Evolutionary conservation across 2,888 invertebrate genomes (phyloP).

Genomic region (Zonitis immaculata): DNA sequence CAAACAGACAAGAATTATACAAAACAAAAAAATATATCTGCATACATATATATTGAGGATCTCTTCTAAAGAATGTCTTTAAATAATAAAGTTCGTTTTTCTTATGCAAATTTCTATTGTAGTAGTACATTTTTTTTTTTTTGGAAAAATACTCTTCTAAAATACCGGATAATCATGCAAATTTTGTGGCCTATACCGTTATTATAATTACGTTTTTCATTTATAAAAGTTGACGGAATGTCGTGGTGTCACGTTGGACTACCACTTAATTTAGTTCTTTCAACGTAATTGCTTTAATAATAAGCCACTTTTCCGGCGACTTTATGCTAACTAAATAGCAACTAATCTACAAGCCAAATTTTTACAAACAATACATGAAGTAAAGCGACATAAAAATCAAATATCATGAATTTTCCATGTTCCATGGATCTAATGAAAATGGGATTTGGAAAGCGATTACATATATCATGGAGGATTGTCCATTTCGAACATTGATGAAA

Average conservation of each 20-base stretch:
- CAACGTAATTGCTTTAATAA: conserved; percentile 18
- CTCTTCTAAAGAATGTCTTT: neutral
- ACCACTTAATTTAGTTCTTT: conserved; percentile 6
- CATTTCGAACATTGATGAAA: too few species aligned
- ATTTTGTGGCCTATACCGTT: conserved; percentile 35
- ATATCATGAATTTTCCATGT: too few species aligned
- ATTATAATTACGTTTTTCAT: conserved; percentile 40
- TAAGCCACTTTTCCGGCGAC: conserved; percentile 3
- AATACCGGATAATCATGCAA: conserved; percentile 40
- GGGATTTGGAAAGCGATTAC: too few species aligned
- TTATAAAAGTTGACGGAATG: conserved; percentile 27
- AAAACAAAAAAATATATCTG: conserved; percentile 23
- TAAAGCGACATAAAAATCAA: too few species aligned
- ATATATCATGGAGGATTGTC: too few species aligned
- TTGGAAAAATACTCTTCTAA: conserved; percentile 47
- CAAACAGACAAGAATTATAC: conserved; percentile 31
- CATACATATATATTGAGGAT: neutral
- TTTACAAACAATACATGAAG: neutral
- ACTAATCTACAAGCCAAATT: neutral
- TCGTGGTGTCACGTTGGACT: conserved; percentile 14
- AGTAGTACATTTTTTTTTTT: too few species aligned
- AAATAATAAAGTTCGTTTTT: conserved; percentile 37
- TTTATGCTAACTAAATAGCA: too few species aligned
- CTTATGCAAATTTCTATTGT: conserved; percentile 49
- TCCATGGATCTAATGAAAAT: too few species aligned